These are phyloP conservation scores for Forpus xanthops DNA, from an alignment of 2,797 vertebrate species.

Conservation along the genomic window DNA sequence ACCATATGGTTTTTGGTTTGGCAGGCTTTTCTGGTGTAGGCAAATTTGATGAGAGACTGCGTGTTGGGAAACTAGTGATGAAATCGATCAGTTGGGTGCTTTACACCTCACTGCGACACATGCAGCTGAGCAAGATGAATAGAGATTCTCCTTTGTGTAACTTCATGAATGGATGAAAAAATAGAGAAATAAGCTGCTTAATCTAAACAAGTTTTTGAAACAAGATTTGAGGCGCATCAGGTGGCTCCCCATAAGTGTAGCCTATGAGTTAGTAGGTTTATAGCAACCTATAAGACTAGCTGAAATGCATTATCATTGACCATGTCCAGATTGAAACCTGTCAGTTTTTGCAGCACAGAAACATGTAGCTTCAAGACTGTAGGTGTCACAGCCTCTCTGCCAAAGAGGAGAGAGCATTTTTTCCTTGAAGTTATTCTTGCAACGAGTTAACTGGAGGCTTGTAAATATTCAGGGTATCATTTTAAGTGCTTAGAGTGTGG, in stretches of 20 bases:
- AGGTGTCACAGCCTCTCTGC: not conserved
- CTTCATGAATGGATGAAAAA: not conserved
- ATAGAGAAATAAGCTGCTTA: not conserved
- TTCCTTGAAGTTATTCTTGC: not conserved
- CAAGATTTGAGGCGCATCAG: not conserved
- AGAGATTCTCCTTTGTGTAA: not conserved
- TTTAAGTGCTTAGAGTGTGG: not conserved
- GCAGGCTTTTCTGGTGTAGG: not conserved
- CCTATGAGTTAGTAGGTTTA: not conserved
- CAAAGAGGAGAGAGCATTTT: not conserved
- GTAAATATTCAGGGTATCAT: not conserved
- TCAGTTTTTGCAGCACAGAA: not conserved
- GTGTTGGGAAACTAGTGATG: not conserved
- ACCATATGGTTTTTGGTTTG: not conserved
- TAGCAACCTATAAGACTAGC: not conserved
- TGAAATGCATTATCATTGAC: not conserved
- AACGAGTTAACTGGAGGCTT: not conserved
- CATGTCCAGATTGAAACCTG: not conserved
- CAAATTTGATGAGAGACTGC: not conserved
- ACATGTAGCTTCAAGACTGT: fast-evolving
- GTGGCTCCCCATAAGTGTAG: no score
- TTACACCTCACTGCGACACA: not conserved
- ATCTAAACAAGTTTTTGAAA: not conserved
- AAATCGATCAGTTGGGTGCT: not conserved
- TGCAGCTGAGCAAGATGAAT: not conserved